phyloP scores from a whole-genome alignment of 92 coral and sea anemone genomes.

The Porites divaricata region DNA sequence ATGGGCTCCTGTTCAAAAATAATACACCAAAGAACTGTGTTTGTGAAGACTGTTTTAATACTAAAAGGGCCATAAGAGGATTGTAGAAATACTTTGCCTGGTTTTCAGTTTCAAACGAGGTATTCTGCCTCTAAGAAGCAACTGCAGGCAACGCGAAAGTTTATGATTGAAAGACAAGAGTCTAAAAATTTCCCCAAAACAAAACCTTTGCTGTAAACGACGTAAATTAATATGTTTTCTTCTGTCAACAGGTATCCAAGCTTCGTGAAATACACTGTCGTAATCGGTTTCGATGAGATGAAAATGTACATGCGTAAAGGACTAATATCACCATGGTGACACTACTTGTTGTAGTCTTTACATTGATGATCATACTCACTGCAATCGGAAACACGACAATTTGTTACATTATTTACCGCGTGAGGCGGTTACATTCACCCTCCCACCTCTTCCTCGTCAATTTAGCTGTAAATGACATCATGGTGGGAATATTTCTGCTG shows the following conservation, averaged over 20 bases:
- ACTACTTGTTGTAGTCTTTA: constrained; percentile 46
- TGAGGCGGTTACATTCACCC: constrained; percentile 79
- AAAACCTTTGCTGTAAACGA: too few species aligned
- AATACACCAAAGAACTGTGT: too few species aligned
- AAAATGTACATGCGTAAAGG: background rate
- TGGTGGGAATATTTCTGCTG: constrained; percentile 68
- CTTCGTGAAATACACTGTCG: background rate
- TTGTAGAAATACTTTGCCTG: too few species aligned
- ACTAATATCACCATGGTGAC: constrained; percentile 20
- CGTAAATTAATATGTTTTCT: too few species aligned
- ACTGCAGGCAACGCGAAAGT: too few species aligned
- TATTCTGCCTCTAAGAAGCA: too few species aligned
- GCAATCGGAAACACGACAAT: constrained; percentile 70
- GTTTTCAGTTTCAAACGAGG: too few species aligned
- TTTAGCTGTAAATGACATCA: constrained; percentile 76
- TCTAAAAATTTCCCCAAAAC: too few species aligned
- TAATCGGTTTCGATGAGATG: background rate
- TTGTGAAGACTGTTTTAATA: too few species aligned
- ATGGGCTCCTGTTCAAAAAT: too few species aligned
- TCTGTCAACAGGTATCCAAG: background rate
- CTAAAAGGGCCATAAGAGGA: too few species aligned
- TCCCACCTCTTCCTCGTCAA: constrained; percentile 80
- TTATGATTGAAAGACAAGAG: too few species aligned
- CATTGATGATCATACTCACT: constrained; percentile 56
- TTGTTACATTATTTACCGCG: constrained; percentile 70